Evolutionary conservation across 2,888 invertebrate species (phyloP).

Genomic region (Trimorus sp.): DNA sequence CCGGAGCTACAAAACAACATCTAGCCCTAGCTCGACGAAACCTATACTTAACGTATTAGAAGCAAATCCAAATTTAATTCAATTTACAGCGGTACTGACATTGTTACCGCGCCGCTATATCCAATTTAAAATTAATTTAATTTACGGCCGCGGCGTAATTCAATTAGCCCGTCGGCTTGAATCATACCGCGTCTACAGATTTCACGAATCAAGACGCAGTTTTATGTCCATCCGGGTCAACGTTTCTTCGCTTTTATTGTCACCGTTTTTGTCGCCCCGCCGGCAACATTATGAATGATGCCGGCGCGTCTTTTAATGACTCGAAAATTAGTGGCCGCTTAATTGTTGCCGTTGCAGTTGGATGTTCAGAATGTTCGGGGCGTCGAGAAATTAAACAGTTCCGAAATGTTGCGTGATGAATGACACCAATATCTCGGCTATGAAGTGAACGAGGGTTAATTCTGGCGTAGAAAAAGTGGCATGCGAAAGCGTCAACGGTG

Average conservation of each 20-base stretch:
- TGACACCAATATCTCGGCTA: constrained; percentile 39
- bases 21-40: constrained; percentile 70
- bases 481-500: constrained; percentile 59
- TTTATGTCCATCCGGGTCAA: too few relatives aligned
- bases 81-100: constrained; percentile 9
- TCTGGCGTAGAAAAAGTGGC: constrained; percentile 60
- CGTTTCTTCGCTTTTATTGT: too few relatives aligned
- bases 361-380: not conserved
- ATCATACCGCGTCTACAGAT: too few relatives aligned
- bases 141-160: constrained; percentile 1
- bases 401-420: constrained; percentile 34
- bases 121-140: constrained; percentile 7
- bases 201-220: too few relatives aligned
- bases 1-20: constrained; percentile 81
- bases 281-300: too few relatives aligned
- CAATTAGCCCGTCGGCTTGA: not conserved
- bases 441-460: constrained; percentile 55
- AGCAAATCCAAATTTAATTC: constrained; percentile 44
- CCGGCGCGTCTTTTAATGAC: too few relatives aligned
- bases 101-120: not conserved
- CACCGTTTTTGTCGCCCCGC: too few relatives aligned
- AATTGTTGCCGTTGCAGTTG: not conserved
- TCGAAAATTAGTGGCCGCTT: not conserved
- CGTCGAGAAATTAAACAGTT: constrained; percentile 13
- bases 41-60: constrained; percentile 50